Evolutionary conservation across 1,140 invertebrate species (phyloP), one percentile per base, ranked within the genome.

Genomic region (Pentalonia nigronervosa): DNA sequence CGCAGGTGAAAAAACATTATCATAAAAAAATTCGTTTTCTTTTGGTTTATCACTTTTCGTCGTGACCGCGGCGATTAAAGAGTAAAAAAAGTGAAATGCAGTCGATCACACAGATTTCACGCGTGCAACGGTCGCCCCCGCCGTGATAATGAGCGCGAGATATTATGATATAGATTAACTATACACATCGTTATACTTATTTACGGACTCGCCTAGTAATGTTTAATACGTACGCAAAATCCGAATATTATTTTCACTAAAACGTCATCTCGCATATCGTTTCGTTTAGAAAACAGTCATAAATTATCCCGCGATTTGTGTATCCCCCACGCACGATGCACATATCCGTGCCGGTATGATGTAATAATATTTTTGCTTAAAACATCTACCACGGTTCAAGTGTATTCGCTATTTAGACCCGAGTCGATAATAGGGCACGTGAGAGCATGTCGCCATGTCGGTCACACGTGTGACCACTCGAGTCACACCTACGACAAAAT

Each of bases 401-500:
- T 48, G 30, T 88, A 23, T 53, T 50, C 21, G 50, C 88, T 9
- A 41, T 47, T 47, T 56, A 56, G 45, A 30, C n/a, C 9, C 47
- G 17, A 23, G 34, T 89, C 48, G 53, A 20, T 23, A 30, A 87
- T 41, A 41, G 20, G n/a, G n/a, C 48, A 47, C 34, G 17, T 20
- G 30, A 30, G 14, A 48, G 30, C 45, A 83, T 41, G 81, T 84
- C 83, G 8, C 36, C 11, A n/a, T 67, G 30, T 67, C 60, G 60
- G 60, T 76, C 60, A 14, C 60, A 87, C 14, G n/a, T 53, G 48
- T 53, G 48, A 53, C 47, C 87, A 53, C 48, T 89, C 50, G 21
- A 45, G 89, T 90, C 89, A 60, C 89, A 90, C 89, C 89, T 47
- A 90, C 89, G 89, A 67, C 53, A 45, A 60, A 90, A 60, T 41